phyloP scores from a whole-genome alignment of 2,888 invertebrate genomes.

The Meghimatium bilineatum region DNA sequence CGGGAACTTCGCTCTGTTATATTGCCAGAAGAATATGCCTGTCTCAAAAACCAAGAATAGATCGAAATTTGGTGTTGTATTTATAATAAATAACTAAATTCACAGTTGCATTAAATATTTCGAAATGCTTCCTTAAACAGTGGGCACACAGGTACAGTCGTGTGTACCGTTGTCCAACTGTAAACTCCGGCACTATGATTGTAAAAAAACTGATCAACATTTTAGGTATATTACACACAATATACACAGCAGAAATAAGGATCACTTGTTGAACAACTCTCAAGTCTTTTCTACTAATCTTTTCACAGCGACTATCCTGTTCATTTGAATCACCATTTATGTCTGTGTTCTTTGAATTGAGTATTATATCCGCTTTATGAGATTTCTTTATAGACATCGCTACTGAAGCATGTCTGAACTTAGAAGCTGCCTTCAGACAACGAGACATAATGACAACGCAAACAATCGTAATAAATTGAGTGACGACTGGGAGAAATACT shows the following conservation, averaged over 20 bases:
- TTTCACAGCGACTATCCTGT: neutral
- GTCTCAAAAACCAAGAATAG: neutral
- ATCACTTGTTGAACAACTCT: neutral
- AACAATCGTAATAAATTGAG: slow-evolving; percentile 9
- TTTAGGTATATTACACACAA: neutral
- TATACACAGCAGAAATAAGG: neutral
- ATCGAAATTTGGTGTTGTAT: neutral
- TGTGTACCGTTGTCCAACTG: neutral
- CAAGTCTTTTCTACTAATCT: neutral
- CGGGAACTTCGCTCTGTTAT: too few relatives aligned
- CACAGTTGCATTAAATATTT: neutral
- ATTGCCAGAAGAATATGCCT: too few relatives aligned
- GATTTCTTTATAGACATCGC: neutral
- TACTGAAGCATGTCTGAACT: neutral
- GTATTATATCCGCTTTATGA: neutral
- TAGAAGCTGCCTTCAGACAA: neutral
- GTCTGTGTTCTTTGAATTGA: neutral
- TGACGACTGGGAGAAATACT: neutral
- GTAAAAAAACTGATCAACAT: neutral
- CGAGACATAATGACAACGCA: slow-evolving; percentile 24
- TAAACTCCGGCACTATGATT: neutral
- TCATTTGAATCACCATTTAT: neutral
- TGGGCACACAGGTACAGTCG: neutral
- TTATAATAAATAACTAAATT: neutral
- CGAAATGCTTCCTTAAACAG: neutral